Percentiles rank a stretch among this genome's conserved stretches.
Evolutionary conservation across 1,140 invertebrate genomes (phyloP).

Genomic region (Neuroterus valhalla): DNA sequence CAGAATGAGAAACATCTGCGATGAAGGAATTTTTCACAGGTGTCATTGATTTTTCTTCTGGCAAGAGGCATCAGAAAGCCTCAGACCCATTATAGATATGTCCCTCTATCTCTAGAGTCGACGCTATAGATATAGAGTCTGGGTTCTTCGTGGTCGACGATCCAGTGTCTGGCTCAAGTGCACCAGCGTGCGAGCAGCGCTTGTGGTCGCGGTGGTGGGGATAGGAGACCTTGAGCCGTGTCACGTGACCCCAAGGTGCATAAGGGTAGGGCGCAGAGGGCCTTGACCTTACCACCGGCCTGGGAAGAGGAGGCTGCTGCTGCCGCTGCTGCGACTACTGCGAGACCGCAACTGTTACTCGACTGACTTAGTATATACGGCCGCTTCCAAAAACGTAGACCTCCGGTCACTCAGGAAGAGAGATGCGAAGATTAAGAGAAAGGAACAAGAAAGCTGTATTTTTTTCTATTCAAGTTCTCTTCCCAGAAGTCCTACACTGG

Average conservation of each 20-base stretch:
- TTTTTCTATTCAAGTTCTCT: constrained; percentile 2
- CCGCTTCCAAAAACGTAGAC: constrained; percentile 68
- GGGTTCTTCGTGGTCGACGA: constrained; percentile 4
- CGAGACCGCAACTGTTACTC: constrained; percentile 51
- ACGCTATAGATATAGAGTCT: not conserved
- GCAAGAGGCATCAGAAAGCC: not conserved
- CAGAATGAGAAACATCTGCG: too few species aligned
- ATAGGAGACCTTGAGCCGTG: constrained; percentile 74
- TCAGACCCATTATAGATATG: not conserved
- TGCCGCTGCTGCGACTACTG: constrained; percentile 55
- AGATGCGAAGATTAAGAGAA: constrained; percentile 20
- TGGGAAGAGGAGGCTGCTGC: constrained; percentile 51
- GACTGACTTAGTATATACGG: constrained; percentile 57
- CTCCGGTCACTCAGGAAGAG: constrained; percentile 41
- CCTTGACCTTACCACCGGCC: constrained; percentile 71
- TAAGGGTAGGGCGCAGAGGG: constrained; percentile 73
- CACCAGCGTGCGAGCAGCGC: constrained; percentile 44
- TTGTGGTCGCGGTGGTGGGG: constrained; percentile 59
- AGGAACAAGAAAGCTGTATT: constrained; percentile 7
- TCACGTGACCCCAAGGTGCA: constrained; percentile 74
- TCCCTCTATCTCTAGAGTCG: not conserved
- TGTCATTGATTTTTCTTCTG: not conserved
- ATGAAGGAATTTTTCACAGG: not conserved
- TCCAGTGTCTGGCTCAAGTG: constrained; percentile 21
- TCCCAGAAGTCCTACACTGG: not conserved